These are phyloP conservation scores for Cataglyphis rosenhaueri DNA, from an alignment of 2,888 invertebrate genomes.

Conservation along the genomic window DNA sequence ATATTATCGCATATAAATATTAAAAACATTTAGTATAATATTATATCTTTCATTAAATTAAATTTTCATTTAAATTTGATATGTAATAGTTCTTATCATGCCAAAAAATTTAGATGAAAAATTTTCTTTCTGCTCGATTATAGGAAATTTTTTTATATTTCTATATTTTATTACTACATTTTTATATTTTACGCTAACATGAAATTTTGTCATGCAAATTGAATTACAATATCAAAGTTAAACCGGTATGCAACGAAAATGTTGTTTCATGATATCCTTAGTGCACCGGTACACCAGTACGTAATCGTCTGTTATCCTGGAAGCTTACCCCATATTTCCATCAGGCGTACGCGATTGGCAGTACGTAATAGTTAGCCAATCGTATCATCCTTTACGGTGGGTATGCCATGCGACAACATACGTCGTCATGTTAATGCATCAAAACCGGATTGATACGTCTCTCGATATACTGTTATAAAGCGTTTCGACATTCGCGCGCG, in stretches of 20 bases:
- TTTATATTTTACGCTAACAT: not conserved
- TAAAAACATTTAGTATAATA: not conserved
- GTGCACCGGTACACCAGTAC: not conserved
- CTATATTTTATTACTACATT: not conserved
- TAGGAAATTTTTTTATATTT: not conserved
- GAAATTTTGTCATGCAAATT: not conserved
- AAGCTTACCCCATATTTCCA: constrained; percentile 20
- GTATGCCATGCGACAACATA: not conserved
- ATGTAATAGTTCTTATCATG: not conserved
- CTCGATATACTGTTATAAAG: not conserved
- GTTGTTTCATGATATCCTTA: constrained; percentile 12
- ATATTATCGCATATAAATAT: not conserved
- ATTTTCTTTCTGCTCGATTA: not conserved
- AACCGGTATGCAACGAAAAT: not conserved
- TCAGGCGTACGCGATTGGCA: not conserved
- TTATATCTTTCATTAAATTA: not conserved
- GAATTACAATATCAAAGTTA: not conserved
- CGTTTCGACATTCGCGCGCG: not conserved
- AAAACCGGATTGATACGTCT: not conserved
- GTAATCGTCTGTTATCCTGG: constrained; percentile 6
- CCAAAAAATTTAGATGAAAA: not conserved
- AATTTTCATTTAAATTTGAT: not conserved
- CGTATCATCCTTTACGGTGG: constrained; percentile 13
- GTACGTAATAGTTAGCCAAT: not conserved
- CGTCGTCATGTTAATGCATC: constrained; percentile 1